phyloP scores from a whole-genome alignment of 2,888 invertebrate species.

The Ashinkailepas kermadecensis region DNA sequence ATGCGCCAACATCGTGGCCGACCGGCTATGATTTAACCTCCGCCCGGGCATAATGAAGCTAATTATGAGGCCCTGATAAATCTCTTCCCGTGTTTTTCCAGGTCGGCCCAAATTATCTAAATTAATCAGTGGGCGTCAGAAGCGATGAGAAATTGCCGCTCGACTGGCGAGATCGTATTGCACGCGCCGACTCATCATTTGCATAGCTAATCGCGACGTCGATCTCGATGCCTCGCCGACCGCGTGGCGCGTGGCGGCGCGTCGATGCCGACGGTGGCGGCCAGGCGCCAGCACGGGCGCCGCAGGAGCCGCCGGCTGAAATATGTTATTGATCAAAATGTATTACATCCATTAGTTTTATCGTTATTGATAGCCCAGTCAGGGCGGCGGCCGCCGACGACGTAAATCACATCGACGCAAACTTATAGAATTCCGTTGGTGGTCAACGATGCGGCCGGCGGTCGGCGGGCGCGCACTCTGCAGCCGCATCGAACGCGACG shows the following conservation, averaged over 20 bases:
- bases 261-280: background rate
- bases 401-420: background rate
- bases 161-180: background rate
- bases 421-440: slow-evolving; percentile 12
- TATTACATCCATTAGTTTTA: slow-evolving; percentile 22
- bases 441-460: background rate
- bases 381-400: background rate
- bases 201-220: slow-evolving; percentile 8
- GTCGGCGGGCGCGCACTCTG: background rate
- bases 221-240: background rate
- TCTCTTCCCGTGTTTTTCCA: background rate
- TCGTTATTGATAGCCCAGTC: slow-evolving; percentile 10
- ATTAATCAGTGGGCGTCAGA: background rate
- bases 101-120: slow-evolving; percentile 12
- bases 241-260: background rate
- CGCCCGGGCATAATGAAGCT: background rate
- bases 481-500: background rate
- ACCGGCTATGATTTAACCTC: background rate
- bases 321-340: slow-evolving; percentile 19
- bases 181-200: background rate
- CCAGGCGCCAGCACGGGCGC: background rate
- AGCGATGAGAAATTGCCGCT: background rate
- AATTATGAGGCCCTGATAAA: slow-evolving; percentile 8
- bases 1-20: background rate
- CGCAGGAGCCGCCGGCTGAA: background rate